Base-by-base conservation (phyloP, 2,113 vertebrate species). In the Cynopterus brachyotis region DNA sequence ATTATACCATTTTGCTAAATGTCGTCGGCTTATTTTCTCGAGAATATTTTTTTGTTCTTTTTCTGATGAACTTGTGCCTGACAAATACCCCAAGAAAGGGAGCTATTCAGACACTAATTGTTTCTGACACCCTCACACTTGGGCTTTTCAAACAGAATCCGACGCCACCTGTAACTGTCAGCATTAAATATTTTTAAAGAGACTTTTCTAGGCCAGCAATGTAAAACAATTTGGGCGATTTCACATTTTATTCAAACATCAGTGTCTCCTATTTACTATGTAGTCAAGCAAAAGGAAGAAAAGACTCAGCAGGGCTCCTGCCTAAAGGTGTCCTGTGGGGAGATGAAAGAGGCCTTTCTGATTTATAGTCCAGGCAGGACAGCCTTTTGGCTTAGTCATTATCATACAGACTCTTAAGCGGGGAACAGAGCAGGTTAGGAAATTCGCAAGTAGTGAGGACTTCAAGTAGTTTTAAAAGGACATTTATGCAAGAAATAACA, bases 341-440 rank as follows among this genome's bases (percentile, higher is more conserved):
- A 79, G 81, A 62, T 11, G 9, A 28, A 55, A 94, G 90, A 78
- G 93, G 53, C 42, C 66, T 95, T 66, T 84, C 92, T 92, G 83
- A 73, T 95, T 96, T 86, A 88, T 40, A 91, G 80, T 92, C 96
- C 73, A 60, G 87, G 78, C 92, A 89, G 87, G 93, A 80, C 75
- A 94, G 76, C 91, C 75, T 92, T 94, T 92, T 94, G 89, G 91
- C 57, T 90, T 32, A 95, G 32, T 84, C 79, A 92, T 91, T 97
- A 95, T 69, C 91, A 64, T 66, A 70, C 86, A 95, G 57, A 62
- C 82, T 96, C 72, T 98, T 86, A 62, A 84, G 90, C 88, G 96
- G 95, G 95, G 97, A 98, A 85, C 75, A 96, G 97, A 98, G 83
- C 75, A 95, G 89, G 32, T 97, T 97, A 94, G 69, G 88, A 98